Evolutionary conservation across 1,140 invertebrate genomes (phyloP), one percentile per base, ranked within the genome.

Genomic region (Sycophila sp.): DNA sequence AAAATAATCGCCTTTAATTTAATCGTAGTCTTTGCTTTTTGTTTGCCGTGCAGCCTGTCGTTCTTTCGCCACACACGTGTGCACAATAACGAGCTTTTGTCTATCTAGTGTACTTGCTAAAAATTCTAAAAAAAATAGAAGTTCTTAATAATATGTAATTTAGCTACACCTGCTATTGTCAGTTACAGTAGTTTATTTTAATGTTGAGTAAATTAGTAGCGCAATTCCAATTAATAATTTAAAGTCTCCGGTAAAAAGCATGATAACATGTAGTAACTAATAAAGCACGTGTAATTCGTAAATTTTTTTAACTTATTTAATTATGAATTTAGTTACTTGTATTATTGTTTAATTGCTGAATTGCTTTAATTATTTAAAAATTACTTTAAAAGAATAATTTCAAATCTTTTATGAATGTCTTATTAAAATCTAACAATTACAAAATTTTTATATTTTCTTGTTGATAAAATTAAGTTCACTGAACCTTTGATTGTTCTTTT

Each of bases 11-110:
- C 59, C 36, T 64, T 56, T 51, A 8, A 65, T 40, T 71, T n/a
- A 71, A n/a, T 71, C n/a, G 62, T 71, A 59, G 62, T 24, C n/a
- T 67, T 13, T 67, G 56, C 64, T 72, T 67, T 59, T 74, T 80
- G 77, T 79, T 80, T 81, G 73, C 78, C 80, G 74, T 79, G 79
- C 80, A 80, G 80, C 80, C 79, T 81, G 78, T 72, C 74, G 75
- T 75, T 69, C 75, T 80, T 42, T 71, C 74, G 77, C 77, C 79
- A 80, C 76, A 74, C 76, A 77, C 74, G 71, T 78, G 68, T 76
- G 45, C 55, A 63, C n/a, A n/a, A n/a, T n/a, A n/a, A n/a, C n/a
- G 6, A 51, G 62, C 62, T 65, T 65, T 42, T 55, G 51, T n/a
- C 36, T 45, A 26, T 66, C 19, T 56, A 49, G 24, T 17, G 45